Evolutionary conservation across 1,140 invertebrate species (phyloP).

Genomic region (Aethina tumida): DNA sequence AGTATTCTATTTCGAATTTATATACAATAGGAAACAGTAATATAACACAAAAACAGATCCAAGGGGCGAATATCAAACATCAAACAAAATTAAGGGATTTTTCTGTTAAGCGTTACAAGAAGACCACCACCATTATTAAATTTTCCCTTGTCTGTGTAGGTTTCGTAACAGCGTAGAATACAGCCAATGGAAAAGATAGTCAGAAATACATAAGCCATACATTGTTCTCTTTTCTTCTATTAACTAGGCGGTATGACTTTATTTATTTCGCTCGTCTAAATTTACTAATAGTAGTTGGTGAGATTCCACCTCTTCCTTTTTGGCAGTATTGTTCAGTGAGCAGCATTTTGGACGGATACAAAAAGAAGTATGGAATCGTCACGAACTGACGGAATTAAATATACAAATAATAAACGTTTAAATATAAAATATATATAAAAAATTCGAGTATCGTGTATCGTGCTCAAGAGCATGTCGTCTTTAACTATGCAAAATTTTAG

Average conservation of each 20-base stretch:
- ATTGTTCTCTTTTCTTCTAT: constrained; percentile 1
- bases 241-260: constrained; percentile 4
- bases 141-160: constrained; percentile 28
- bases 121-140: constrained; percentile 33
- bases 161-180: constrained; percentile 9
- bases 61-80: constrained; percentile 19
- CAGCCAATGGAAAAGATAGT: constrained; percentile 37
- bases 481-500: constrained; percentile 11
- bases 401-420: constrained; percentile 15
- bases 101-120: constrained; percentile 21
- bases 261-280: constrained; percentile 13
- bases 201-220: constrained; percentile 20
- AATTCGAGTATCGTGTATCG: constrained; percentile 19
- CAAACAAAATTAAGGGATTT: constrained; percentile 10
- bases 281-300: constrained; percentile 8
- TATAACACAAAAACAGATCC: constrained; percentile 17
- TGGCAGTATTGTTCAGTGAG: constrained; percentile 27
- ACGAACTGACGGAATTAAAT: constrained; percentile 17
- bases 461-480: constrained; percentile 17
- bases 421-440: constrained; percentile 17
- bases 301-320: constrained; percentile 10
- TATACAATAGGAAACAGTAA: constrained; percentile 24
- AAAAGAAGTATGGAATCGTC: constrained; percentile 12
- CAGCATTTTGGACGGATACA: constrained; percentile 27
- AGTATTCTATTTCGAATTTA: constrained; percentile 20